phyloP scores from a whole-genome alignment of 2,113 vertebrate genomes.

The Pipra filicauda region DNA sequence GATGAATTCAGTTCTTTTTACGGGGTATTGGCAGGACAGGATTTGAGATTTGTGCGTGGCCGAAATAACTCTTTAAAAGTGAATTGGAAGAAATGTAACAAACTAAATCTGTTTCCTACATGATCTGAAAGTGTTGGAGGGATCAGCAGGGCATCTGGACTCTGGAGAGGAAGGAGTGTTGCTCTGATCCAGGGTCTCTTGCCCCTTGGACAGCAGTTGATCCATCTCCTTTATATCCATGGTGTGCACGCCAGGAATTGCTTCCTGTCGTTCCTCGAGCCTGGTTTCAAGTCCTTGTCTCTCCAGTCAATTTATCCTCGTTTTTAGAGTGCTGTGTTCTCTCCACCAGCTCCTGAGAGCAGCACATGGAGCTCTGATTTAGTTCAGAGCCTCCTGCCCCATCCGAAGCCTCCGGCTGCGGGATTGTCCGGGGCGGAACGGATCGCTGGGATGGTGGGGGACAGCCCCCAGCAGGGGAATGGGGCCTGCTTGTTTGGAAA shows the following conservation, averaged over 20 bases:
- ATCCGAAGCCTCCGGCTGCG: background rate
- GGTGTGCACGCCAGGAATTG: background rate
- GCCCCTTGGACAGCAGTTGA: background rate
- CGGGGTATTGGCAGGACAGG: background rate
- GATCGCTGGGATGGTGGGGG: background rate
- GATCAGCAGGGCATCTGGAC: background rate
- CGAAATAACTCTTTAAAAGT: background rate
- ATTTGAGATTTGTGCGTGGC: background rate
- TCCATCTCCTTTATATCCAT: background rate
- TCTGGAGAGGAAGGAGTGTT: background rate
- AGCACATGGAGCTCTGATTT: background rate
- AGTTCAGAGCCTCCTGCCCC: background rate
- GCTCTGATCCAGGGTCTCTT: background rate
- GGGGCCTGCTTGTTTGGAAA: background rate
- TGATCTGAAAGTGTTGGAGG: background rate
- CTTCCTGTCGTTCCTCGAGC: background rate
- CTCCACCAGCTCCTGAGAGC: background rate
- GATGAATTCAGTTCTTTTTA: background rate
- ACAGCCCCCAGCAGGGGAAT: background rate
- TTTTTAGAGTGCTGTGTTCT: background rate
- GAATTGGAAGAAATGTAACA: background rate
- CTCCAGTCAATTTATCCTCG: background rate
- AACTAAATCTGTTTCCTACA: fast-evolving
- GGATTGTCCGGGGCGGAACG: background rate
- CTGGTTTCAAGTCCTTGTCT: background rate